phyloP scores from a whole-genome alignment of 2,797 vertebrate genomes.

The Columba guinea region DNA sequence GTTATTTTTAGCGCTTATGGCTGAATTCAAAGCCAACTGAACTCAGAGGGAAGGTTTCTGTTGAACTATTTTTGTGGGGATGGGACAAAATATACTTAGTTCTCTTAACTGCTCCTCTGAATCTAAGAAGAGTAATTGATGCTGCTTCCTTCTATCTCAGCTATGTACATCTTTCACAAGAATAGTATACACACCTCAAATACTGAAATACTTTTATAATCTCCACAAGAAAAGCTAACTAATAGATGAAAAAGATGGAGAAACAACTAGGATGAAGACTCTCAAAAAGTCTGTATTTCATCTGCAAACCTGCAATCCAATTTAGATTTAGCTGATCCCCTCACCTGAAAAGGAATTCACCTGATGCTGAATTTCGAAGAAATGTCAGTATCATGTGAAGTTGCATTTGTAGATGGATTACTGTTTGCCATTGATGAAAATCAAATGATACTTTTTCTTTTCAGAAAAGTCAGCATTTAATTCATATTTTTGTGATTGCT shows the following conservation, averaged over 20 bases:
- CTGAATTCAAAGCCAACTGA: slow-evolving; percentile 29
- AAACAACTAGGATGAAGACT: not conserved
- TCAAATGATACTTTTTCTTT: not conserved
- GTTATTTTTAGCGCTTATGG: slow-evolving; percentile 54
- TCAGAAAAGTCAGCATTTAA: not conserved
- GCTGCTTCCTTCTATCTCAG: not conserved
- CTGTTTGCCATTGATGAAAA: not conserved
- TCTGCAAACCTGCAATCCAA: slow-evolving; percentile 9
- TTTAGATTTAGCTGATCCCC: slow-evolving; percentile 18
- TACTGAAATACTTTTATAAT: not conserved
- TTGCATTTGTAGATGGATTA: not conserved
- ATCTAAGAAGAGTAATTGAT: not conserved
- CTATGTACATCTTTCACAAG: not conserved
- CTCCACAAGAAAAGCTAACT: not conserved
- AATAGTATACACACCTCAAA: not conserved
- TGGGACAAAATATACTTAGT: slow-evolving; percentile 5
- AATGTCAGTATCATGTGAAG: slow-evolving; percentile 13
- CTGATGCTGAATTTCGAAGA: slow-evolving; percentile 17
- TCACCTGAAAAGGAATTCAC: not conserved
- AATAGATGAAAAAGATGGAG: not conserved
- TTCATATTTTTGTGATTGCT: not conserved
- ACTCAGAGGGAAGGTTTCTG: slow-evolving; percentile 38
- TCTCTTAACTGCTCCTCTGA: not conserved
- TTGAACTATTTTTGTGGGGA: slow-evolving; percentile 45
- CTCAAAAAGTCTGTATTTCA: not conserved